Conservation (phyloP, 92 coral and sea anemone species). For the Zoanthus gigantus region DNA sequence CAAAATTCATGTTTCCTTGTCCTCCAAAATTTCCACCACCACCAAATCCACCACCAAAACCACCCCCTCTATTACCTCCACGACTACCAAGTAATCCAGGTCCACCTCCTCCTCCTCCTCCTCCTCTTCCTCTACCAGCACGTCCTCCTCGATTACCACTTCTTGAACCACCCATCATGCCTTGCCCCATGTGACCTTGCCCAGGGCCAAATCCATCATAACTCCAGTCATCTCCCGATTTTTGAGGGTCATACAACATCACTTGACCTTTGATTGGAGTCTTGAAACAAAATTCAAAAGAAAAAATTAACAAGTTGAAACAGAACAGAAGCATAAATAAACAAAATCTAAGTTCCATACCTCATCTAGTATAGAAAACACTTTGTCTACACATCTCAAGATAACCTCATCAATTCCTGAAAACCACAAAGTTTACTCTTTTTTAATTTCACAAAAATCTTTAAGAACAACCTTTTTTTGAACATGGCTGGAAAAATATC, state of each 20-base stretch:
- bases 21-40: conserved; percentile 67
- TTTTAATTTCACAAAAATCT: background rate
- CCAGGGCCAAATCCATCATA: conserved; percentile 69
- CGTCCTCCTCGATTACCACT: conserved; percentile 75
- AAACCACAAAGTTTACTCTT: background rate
- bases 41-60: conserved; percentile 77
- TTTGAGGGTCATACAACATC: conserved; percentile 86
- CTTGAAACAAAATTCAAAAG: conserved; percentile 50
- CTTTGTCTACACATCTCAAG: conserved; percentile 46
- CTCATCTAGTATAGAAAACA: conserved; percentile 57
- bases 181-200: conserved; percentile 40
- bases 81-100: conserved; percentile 69
- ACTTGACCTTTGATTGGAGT: conserved; percentile 89
- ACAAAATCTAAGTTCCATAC: background rate
- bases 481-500: no score
- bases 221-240: conserved; percentile 72
- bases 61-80: conserved; percentile 67
- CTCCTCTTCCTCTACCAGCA: conserved; percentile 71
- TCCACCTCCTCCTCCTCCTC: conserved; percentile 14
- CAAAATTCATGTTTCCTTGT: conserved; percentile 43
- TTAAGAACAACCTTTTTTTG: background rate
- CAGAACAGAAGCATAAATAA: background rate
- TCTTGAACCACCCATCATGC: conserved; percentile 66
- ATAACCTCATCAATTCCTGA: conserved; percentile 68
- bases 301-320: background rate